Conservation (phyloP, 2,797 vertebrate genomes). For the Alauda arvensis region DNA sequence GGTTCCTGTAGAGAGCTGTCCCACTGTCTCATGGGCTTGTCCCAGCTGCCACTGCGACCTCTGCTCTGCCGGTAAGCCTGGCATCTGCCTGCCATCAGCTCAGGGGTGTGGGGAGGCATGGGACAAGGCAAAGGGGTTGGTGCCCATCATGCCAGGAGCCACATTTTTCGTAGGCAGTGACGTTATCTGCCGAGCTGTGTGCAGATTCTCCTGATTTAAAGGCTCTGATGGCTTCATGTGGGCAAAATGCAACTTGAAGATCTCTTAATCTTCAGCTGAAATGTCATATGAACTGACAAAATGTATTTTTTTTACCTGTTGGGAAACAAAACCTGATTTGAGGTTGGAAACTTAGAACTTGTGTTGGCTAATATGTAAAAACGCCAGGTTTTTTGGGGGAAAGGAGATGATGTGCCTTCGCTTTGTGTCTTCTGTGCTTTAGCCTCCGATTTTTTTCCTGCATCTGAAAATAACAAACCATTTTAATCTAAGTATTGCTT, state of each 20-base stretch:
- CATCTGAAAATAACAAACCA: conserved; percentile 46
- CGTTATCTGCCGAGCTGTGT: fast-evolving
- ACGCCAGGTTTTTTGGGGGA: background rate
- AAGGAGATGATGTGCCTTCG: background rate
- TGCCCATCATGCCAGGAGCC: background rate
- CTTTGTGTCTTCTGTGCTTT: background rate
- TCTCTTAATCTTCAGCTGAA: background rate
- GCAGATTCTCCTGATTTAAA: fast-evolving
- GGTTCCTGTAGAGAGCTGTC: background rate
- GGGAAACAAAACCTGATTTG: background rate
- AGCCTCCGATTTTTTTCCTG: background rate
- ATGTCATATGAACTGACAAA: background rate
- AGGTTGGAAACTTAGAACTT: background rate
- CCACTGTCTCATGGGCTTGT: background rate
- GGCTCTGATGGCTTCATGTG: background rate
- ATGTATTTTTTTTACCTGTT: background rate
- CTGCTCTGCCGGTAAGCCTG: background rate
- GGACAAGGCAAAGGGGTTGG: background rate
- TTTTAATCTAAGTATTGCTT: conserved; percentile 60
- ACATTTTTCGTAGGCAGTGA: fast-evolving
- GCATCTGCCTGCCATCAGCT: background rate
- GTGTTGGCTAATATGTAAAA: fast-evolving
- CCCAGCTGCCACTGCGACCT: background rate
- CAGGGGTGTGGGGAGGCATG: background rate
- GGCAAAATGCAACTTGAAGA: background rate